phyloP scores from a whole-genome alignment of 2,113 vertebrate genomes.

The Peucedramus taeniatus region DNA sequence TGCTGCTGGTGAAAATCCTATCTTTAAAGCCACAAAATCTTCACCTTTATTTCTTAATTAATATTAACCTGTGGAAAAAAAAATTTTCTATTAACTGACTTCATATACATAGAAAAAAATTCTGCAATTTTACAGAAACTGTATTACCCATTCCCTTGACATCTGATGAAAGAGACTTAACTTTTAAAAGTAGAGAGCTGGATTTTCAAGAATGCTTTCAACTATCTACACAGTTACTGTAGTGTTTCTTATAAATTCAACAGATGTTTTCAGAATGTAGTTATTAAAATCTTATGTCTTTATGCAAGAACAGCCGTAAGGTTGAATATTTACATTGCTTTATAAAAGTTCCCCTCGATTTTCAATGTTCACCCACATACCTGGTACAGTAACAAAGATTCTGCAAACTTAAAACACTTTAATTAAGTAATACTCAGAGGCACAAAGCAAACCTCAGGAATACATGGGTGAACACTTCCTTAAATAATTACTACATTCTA shows the following conservation, averaged over 20 bases:
- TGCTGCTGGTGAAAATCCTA: conserved; percentile 70
- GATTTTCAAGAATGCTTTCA: conserved; percentile 77
- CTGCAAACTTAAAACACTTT: conserved; percentile 79
- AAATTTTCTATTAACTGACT: conserved; percentile 71
- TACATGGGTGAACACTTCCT: conserved; percentile 73
- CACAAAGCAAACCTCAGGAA: conserved; percentile 81
- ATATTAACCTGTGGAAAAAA: conserved; percentile 65
- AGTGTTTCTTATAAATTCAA: conserved; percentile 74
- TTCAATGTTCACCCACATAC: conserved; percentile 78
- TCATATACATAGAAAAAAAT: conserved; percentile 79
- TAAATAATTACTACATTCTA: conserved; percentile 83
- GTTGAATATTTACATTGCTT: conserved; percentile 83
- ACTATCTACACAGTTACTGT: conserved; percentile 71
- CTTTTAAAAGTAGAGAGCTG: conserved; percentile 76
- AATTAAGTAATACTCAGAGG: conserved; percentile 83
- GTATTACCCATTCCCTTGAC: conserved; percentile 73
- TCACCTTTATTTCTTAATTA: conserved; percentile 71
- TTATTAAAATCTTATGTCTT: conserved; percentile 76
- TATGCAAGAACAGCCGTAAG: conserved; percentile 71
- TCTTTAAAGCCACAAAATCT: conserved; percentile 72
- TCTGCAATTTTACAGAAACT: conserved; percentile 74
- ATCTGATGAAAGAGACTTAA: conserved; percentile 73
- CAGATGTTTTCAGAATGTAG: conserved; percentile 78
- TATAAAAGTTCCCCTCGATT: conserved; percentile 83
- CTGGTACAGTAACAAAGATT: conserved; percentile 78